Evolutionary conservation across 2,113 vertebrate species (phyloP), one percentile per base, ranked within the genome.

Genomic region (Baryphthengus martii): DNA sequence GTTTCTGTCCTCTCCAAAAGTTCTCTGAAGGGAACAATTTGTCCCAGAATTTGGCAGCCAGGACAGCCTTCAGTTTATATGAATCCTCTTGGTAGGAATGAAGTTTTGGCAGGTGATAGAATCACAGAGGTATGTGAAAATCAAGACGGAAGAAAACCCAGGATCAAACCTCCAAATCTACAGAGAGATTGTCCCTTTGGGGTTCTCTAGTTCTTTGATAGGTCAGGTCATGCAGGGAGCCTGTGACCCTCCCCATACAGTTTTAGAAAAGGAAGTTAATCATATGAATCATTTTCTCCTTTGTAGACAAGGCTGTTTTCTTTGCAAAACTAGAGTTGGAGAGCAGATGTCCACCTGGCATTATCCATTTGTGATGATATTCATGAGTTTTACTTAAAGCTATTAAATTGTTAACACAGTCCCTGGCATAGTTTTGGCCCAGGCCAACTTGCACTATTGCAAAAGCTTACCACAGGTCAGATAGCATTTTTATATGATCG

Each of bases 11-110:
- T 96, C 40, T 96, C 92, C 90, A 91, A 92, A 78, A 93, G 88
- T 89, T 92, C 24, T 96, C 95, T 75, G 65, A 88, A 81, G 95
- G 92, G 93, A 97, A 86, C 79, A 96, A 95, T 96, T 94, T 96
- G 95, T 96, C 92, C 93, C 90, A 96, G 90, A 90, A 92, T 80
- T 94, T 96, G 95, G 92, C 95, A 93, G 90, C 45, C 61, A 88
- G 72, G 83, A 92, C 44, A 91, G 90, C 82, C 61, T 93, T 37
- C 47, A 93, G 63, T 94, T 96, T 96, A 90, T 91, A 86, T 0
- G 5, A 95, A 91, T 95, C 58, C 62, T 95, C 93, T 87, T 96
- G 83, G 44, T 93, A 85, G 82, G 93, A 96, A 95, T 81, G 92
- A 90, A 88, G 52, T 94, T 87, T 93, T 96, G 95, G 95, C 88